Base-by-base conservation (phyloP, 2,113 vertebrate species). In the Vulpes ferrilata region DNA sequence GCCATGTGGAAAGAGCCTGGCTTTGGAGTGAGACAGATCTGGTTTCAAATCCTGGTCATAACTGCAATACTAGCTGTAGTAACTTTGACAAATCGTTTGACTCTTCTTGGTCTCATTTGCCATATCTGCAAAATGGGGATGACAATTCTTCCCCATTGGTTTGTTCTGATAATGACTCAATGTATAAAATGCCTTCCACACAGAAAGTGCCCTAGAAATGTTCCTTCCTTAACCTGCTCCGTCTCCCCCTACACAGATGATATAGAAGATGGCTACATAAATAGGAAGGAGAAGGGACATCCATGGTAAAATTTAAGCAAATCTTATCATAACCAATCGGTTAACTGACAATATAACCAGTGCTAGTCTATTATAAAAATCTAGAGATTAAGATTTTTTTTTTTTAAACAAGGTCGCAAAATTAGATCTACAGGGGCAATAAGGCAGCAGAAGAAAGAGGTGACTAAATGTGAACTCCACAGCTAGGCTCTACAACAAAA, bases 381-480 rank as follows among this genome's bases (percentile, higher is more conserved):
- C 13, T 17, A 55, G 38, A 88, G 27, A 83, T 88, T 57, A 67
- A 92, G n/a, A 48, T 65, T 3, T 25, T 1, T 43, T 35, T 32
- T 84, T 32, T 27, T 53, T 35, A 71, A 83, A 67, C 0, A 74
- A 48, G 30, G 32, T 38, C 43, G 91, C 62, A 82, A 91, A 79
- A 67, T 83, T 57, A 84, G 60, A 69, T 96, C 19, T 38, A 55
- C 5, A 38, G 76, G 35, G 79, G 25, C 23, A 86, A 73, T 35
- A 86, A 88, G 90, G 90, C 84, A 43, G n/a, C 60, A 96, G 71
- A 78, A 86, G 92, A 51, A 81, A 81, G 96, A 71, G 48, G 19
- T 79, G 3, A 2, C 53, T 22, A 82, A 92, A 88, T 64, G 69
- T 57, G 17, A 90, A 43, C 65, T 35, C 25, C 62, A 73, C 17